Evolutionary conservation across 2,888 invertebrate genomes (phyloP), one percentile per base, ranked within the genome.

Genomic region (Zootermopsis nevadensis): DNA sequence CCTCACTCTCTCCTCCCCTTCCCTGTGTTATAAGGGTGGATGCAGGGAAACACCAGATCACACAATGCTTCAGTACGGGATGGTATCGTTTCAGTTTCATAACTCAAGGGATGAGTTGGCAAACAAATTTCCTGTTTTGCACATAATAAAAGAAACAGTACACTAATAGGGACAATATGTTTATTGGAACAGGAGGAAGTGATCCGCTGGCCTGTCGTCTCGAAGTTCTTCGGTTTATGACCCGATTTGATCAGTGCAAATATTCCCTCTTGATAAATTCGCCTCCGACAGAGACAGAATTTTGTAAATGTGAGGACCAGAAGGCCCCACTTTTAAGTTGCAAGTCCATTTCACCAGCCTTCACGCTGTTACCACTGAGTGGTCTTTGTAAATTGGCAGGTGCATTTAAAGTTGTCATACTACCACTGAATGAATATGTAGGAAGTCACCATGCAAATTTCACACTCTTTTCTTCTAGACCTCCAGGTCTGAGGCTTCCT

Each of bases 11-110:
- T 12, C 35, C 42, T 72, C 27, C 10, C 35, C 42, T 22, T 27
- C 74, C 82, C 53, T 60, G 8, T 8, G 60, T 38, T 72, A 80
- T 67, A 81, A 72, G 69, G 42, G 33, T 31, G 69, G 33, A 69
- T 69, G 2, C 33, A 7, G 74, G 38, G 35, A 38, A 38, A 74
- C 38, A 38, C 38, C 74, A 74, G 74, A 38, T 74, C 74, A 74
- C 74, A 74, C n/a, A n/a, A n/a, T 74, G 74, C n/a, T 69, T 42
- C 74, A 38, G 4, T 22, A 10, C 24, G 33, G 74, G 74, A 24
- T 1, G n/a, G n/a, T n/a, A 24, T 33, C 8, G 33, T 24, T n/a
- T 42, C 74, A n/a, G 33, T 74, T 74, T 74, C 22, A 42, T 33
- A 38, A 72, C 72, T 53, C 53, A 19, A 3, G n/a, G n/a, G 60